Evolutionary conservation across 92 coral and sea anemone genomes (phyloP), one percentile per base, ranked within the genome.

Genomic region (Parazoanthus atlanticus): DNA sequence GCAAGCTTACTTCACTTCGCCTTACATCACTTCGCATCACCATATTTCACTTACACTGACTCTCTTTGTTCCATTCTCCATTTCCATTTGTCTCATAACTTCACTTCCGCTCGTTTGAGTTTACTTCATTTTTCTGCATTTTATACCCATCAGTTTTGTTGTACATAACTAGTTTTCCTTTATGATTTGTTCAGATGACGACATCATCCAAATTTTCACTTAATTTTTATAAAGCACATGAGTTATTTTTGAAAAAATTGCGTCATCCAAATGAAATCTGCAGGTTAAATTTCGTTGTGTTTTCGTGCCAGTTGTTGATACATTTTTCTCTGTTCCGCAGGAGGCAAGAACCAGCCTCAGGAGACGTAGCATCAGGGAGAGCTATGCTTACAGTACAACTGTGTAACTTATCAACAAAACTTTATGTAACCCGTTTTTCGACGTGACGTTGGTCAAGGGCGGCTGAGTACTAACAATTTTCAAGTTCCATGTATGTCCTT

Each of bases 351-450:
- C 72, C 8, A 84, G 66, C 78, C 43, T 69, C 77, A 71, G 13
- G 65, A 84, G 87, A 84, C 87, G 87, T 73, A 84, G 87, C 54
- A 84, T 84, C 36, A 84, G 31, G 67, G 78, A 84, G 23, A 84
- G 64, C 67, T 84, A 84, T 71, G 87, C 87, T 1, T 84, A 26
- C 36, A 84, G 87, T 29, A 84, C 87, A 41, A 21, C 33, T 43
- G 78, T 84, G 40, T 84, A 84, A 30, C 33, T 3, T 65, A 15
- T 58, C 52, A 31, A 69, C 54, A 19, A 46, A 56, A 56, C 49
- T 43, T 43, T 13, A 52, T 52, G 12, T 15, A 52, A 52, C 69
- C 69, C n/a, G 28, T 21, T 61, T 21, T 4, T 2, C 9, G 28
- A 13, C 69, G 69, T 61, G 69, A 21, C 26, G n/a, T 61, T 61